A percentile compares a stretch with the other conserved stretches of the same genome.
These are phyloP conservation scores for Microtus richardsoni DNA, from an alignment of 2,113 vertebrate genomes.

Conservation along the genomic window DNA sequence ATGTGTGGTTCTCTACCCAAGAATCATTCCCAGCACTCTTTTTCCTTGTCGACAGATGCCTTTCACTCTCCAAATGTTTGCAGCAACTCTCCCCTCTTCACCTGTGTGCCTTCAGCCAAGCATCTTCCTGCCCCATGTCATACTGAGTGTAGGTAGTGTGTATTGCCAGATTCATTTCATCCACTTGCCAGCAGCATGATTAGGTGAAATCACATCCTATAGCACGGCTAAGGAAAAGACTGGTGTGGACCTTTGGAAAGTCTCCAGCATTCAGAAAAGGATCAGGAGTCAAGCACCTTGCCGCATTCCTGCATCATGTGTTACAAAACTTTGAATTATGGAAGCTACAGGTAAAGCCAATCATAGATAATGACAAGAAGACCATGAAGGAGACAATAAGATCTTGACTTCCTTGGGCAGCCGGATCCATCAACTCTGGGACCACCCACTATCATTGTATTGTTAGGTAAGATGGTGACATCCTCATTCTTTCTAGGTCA, in stretches of 20 bases:
- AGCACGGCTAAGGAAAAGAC: background rate
- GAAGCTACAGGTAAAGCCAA: background rate
- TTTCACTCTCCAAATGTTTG: conserved; percentile 3
- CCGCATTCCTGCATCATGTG: background rate
- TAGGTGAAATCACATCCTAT: background rate
- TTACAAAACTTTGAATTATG: background rate
- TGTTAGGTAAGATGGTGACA: background rate
- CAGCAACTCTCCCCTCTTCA: background rate
- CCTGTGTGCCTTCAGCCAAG: background rate
- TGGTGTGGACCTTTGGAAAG: background rate
- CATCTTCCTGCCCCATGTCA: background rate
- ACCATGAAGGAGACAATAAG: background rate
- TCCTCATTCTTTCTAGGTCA: background rate
- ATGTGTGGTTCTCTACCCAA: background rate
- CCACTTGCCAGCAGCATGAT: background rate
- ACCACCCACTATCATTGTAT: background rate
- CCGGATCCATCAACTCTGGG: background rate
- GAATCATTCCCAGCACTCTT: background rate
- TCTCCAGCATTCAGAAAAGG: background rate
- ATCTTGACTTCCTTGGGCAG: background rate
- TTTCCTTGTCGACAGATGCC: background rate
- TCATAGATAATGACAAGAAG: background rate
- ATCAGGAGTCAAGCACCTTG: background rate
- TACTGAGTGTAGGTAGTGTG: background rate
- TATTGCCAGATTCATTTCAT: background rate